phyloP scores from a whole-genome alignment of 2,888 invertebrate genomes.

The Phengaris arion region DNA sequence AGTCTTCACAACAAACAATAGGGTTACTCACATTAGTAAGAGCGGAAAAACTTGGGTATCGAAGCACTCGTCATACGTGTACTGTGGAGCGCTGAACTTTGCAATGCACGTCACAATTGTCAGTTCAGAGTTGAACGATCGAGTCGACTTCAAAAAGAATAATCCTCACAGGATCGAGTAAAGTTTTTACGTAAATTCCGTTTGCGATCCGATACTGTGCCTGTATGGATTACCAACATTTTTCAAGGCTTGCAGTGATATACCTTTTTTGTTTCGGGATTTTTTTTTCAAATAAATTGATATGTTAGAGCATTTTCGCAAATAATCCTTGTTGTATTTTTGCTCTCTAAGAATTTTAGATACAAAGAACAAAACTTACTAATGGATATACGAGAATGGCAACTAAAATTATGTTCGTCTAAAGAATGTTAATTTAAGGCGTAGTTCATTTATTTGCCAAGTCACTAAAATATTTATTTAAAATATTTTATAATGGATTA shows the following conservation, averaged over 20 bases:
- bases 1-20: background rate
- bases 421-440: background rate
- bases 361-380: background rate
- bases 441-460: background rate
- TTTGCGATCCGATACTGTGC: conserved; percentile 8
- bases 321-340: conserved; percentile 6
- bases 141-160: conserved; percentile 25
- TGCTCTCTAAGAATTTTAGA: background rate
- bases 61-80: conserved; percentile 6
- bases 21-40: background rate
- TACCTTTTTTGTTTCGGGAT: background rate
- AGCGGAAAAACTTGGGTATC: background rate
- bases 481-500: background rate
- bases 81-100: background rate
- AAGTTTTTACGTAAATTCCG: conserved; percentile 24
- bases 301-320: background rate
- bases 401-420: background rate
- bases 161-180: conserved; percentile 20
- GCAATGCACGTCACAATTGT: conserved; percentile 12
- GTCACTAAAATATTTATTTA: background rate
- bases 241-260: conserved; percentile 11
- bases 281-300: conserved; percentile 8
- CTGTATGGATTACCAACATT: conserved; percentile 13
- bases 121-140: conserved; percentile 19
- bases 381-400: background rate